phyloP scores from a whole-genome alignment of 2,888 invertebrate species.

The Andrena minutula region DNA sequence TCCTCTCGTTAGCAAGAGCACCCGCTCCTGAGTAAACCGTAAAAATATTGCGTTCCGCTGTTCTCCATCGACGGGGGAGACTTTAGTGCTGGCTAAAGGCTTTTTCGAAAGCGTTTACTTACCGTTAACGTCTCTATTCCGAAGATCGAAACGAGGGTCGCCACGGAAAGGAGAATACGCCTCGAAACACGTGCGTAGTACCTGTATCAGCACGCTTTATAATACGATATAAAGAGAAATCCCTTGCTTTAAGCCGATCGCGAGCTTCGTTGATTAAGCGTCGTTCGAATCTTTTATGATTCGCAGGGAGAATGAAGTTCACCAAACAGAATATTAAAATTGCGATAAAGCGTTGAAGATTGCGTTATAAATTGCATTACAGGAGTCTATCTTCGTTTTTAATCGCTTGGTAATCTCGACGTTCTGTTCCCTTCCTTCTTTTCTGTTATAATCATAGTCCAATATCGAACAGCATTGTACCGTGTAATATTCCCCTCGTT shows the following conservation, averaged over 20 bases:
- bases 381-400: neutral
- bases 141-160: conserved; percentile 4
- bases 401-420: neutral
- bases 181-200: neutral
- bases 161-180: neutral
- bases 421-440: too few relatives aligned
- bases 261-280: neutral
- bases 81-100: neutral
- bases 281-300: conserved; percentile 13
- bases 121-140: conserved; percentile 10
- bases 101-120: neutral
- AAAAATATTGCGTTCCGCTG: neutral
- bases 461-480: too few relatives aligned
- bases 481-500: too few relatives aligned
- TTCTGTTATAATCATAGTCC: too few relatives aligned
- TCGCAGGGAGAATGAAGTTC: neutral
- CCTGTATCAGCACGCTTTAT: neutral
- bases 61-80: neutral
- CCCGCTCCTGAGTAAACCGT: neutral
- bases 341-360: neutral
- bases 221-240: neutral
- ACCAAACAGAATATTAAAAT: neutral
- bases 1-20: neutral
- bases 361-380: neutral
- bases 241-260: neutral